phyloP scores from a whole-genome alignment of 30 jellyfish, hydroid and myxozoan genomes.

The Hydractinia symbiolongicarpus region DNA sequence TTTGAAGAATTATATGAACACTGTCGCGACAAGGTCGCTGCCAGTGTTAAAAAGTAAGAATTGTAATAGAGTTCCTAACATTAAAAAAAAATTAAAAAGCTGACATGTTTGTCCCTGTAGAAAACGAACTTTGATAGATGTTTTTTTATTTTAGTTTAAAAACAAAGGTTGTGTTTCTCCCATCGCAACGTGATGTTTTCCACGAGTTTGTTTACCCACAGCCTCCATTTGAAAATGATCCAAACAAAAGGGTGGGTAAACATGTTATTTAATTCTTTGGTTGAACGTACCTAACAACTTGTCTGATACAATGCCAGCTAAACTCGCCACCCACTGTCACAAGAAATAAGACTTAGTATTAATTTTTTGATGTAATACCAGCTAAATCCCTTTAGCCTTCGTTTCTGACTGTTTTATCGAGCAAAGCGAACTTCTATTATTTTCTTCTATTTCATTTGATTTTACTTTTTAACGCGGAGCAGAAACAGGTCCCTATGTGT shows the following conservation, averaged over 20 bases:
- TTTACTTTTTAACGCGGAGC: no score
- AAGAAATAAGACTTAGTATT: no score
- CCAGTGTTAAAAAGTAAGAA: constrained; percentile 53
- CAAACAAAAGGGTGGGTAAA: constrained; percentile 12
- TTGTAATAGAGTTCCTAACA: not conserved
- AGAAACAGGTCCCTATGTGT: no score
- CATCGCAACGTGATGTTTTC: constrained; percentile 80
- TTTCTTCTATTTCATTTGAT: no score
- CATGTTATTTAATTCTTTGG: not conserved
- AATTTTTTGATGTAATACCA: no score
- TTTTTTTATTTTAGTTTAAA: constrained; percentile 1
- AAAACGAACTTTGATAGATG: not conserved
- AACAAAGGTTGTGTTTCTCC: constrained; percentile 50
- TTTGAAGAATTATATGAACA: constrained; percentile 58
- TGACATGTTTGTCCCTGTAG: not conserved
- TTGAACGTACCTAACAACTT: not conserved
- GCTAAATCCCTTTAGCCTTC: no score
- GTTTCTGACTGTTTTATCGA: no score
- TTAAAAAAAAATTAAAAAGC: not conserved
- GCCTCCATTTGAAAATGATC: constrained; percentile 62
- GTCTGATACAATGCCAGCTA: no score
- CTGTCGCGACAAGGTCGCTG: constrained; percentile 31
- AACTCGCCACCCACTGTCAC: no score
- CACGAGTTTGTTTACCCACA: constrained; percentile 91
- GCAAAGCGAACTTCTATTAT: no score